A percentile compares a stretch with the other conserved stretches of the same genome.
Evolutionary conservation across 2,113 vertebrate genomes (phyloP).

Genomic region (Brachirus orientalis): DNA sequence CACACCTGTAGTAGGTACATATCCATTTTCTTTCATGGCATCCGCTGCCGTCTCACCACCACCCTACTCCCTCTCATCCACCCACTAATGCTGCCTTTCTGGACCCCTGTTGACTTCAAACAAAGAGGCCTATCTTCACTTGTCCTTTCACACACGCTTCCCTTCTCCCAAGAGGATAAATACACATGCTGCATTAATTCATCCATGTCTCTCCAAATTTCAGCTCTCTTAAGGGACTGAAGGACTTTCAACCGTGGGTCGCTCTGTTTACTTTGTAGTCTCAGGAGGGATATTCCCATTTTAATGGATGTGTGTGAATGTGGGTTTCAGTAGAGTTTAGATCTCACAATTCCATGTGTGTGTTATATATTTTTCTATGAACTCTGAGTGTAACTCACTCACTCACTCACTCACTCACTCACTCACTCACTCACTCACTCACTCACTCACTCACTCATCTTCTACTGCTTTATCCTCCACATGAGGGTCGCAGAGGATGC

Average conservation of each 20-base stretch:
- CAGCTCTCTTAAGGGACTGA: slow-evolving; percentile 58
- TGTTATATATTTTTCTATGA: no score
- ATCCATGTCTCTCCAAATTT: slow-evolving; percentile 63
- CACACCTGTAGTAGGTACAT: slow-evolving; percentile 30
- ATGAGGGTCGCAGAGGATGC: no score
- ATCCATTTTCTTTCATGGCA: slow-evolving; percentile 9
- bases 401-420: no score
- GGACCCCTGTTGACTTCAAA: slow-evolving; percentile 55
- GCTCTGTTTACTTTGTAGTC: slow-evolving; percentile 65
- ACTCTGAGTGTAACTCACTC: no score
- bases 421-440: no score
- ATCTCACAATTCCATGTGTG: no score
- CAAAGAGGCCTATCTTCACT: slow-evolving; percentile 26
- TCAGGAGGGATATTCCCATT: slow-evolving; percentile 66
- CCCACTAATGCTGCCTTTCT: not conserved
- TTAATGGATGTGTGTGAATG: slow-evolving; percentile 48
- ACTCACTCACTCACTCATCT: no score
- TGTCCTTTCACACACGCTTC: slow-evolving; percentile 12
- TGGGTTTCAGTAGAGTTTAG: no score
- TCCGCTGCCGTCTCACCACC: not conserved
- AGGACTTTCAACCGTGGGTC: slow-evolving; percentile 56
- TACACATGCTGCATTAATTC: slow-evolving; percentile 63
- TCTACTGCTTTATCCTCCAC: no score
- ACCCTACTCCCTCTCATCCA: not conserved
- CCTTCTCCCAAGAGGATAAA: slow-evolving; percentile 38